Evolutionary conservation across 2,113 vertebrate species (phyloP), one percentile per base, ranked within the genome.

Genomic region (Hiodon tergisus): DNA sequence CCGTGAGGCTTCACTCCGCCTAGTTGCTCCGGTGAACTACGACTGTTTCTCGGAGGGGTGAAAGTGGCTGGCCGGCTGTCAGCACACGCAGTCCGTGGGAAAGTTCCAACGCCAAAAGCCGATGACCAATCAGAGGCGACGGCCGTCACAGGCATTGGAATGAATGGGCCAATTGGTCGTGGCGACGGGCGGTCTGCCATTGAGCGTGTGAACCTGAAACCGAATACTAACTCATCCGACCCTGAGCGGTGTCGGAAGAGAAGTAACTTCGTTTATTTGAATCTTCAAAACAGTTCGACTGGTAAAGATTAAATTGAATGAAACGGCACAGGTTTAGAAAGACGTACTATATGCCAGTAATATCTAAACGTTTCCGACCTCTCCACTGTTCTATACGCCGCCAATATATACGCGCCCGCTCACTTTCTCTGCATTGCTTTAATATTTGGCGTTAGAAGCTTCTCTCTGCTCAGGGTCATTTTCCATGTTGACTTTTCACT

Each of bases 51-150:
- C 46, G 85, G 84, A 78, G 77, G 71, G 74, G 78, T 69, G 83
- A 77, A 31, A 76, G 74, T 71, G 61, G 78, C 70, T 47, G 86
- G 86, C 84, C 82, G 83, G 73, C 71, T 79, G 80, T 78, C 76
- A 84, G 77, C 88, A 83, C 87, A 86, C 86, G 87, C 82, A 72
- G 87, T 84, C 87, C 69, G 88, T 91, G 89, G 89, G 89, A 91
- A 91, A 90, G 88, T 86, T 78, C 77, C 80, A 81, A 84, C 77
- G 80, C 80, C 80, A 76, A 73, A 78, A 83, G 87, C 82, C 75
- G 83, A 79, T 81, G 84, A 84, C 86, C 89, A 89, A 87, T 84
- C 81, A 71, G 80, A 78, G 76, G 59, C 47, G 80, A 70, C 9
- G 82, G 78, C 72, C 66, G 71, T 52, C 75, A 59, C 59, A 52